phyloP scores from a whole-genome alignment of 2,797 vertebrate species.

The Chloroceryle inda region DNA sequence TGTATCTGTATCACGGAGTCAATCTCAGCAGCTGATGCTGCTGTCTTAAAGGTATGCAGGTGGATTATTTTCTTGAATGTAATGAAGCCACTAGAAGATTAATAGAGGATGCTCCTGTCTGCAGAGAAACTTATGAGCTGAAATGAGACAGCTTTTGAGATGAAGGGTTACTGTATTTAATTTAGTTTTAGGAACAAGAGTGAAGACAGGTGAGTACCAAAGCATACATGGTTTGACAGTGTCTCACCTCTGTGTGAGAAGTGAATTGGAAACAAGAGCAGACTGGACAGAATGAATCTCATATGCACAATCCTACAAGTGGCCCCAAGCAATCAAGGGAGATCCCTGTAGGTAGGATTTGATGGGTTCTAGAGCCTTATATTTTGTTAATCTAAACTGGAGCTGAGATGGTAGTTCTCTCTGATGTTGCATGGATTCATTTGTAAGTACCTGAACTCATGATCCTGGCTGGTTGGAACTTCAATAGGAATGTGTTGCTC shows the following conservation, averaged over 20 bases:
- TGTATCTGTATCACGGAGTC: background rate
- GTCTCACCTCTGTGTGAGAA: background rate
- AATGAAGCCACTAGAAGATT: background rate
- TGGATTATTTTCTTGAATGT: background rate
- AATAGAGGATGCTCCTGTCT: background rate
- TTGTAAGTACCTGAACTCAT: background rate
- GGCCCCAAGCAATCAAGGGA: background rate
- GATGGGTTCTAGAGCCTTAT: background rate
- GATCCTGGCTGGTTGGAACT: background rate
- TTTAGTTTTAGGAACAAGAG: background rate
- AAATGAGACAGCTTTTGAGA: background rate
- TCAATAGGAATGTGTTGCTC: rapidly evolving
- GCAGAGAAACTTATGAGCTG: background rate
- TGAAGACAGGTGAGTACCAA: background rate
- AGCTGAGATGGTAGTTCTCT: background rate
- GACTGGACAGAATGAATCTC: background rate
- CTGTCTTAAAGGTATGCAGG: background rate
- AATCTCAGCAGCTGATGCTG: background rate
- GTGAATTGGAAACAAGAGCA: background rate
- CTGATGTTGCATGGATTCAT: background rate
- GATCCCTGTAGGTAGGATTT: background rate
- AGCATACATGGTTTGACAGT: background rate
- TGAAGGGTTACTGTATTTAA: background rate
- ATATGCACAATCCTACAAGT: background rate
- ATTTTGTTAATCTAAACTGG: background rate